phyloP scores from a whole-genome alignment of 2,113 vertebrate species.

The Pipa parva region DNA sequence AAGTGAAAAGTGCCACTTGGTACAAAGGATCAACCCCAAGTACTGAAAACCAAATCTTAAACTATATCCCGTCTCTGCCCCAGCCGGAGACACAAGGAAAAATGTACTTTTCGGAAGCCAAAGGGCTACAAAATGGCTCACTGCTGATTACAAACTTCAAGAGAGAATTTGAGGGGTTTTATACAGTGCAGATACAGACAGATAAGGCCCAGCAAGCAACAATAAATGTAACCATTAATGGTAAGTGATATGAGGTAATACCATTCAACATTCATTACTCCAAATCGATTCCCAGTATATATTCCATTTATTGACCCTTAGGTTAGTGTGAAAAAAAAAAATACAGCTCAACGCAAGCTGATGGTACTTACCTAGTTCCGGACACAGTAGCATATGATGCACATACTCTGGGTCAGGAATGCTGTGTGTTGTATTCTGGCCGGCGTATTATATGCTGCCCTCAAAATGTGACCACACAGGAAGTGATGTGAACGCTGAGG shows the following conservation, averaged over 20 bases:
- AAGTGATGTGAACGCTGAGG: too few species aligned
- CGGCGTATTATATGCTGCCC: too few species aligned
- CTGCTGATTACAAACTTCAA: neutral
- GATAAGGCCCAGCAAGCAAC: neutral
- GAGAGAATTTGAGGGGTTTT: neutral
- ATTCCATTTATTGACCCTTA: too few species aligned
- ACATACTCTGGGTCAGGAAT: too few species aligned
- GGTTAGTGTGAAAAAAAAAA: too few species aligned
- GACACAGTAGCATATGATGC: too few species aligned
- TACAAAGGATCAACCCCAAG: constrained; percentile 1
- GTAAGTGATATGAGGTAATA: neutral
- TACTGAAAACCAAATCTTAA: neutral
- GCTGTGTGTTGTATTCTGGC: too few species aligned
- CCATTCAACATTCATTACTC: too few species aligned
- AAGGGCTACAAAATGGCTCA: neutral
- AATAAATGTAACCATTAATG: neutral
- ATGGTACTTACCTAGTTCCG: too few species aligned
- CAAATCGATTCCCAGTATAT: too few species aligned
- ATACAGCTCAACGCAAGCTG: too few species aligned
- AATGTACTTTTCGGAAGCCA: neutral
- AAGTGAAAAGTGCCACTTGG: neutral
- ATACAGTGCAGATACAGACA: constrained; percentile 9
- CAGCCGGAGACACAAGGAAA: neutral
- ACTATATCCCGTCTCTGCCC: neutral
- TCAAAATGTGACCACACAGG: too few species aligned